These are phyloP conservation scores for Meghimatium bilineatum DNA, from an alignment of 2,888 invertebrate species.

Conservation along the genomic window DNA sequence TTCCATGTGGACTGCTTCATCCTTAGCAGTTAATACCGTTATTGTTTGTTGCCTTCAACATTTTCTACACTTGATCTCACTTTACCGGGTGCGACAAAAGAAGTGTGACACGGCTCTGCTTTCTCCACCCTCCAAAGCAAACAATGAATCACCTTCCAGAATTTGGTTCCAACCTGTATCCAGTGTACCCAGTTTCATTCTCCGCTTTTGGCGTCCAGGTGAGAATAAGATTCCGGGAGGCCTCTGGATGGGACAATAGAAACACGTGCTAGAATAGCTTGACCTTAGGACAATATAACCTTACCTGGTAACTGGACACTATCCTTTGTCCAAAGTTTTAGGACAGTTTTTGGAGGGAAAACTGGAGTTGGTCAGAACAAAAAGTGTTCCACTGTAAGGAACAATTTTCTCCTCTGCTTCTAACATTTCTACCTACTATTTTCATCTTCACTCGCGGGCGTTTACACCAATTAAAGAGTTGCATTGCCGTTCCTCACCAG, in stretches of 20 bases:
- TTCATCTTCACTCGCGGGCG: too few relatives aligned
- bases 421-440: too few relatives aligned
- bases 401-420: too few relatives aligned
- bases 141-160: not conserved
- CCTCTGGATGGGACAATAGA: not conserved
- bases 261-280: conserved; percentile 1
- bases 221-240: not conserved
- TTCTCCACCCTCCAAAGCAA: not conserved
- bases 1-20: too few relatives aligned
- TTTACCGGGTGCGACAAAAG: not conserved
- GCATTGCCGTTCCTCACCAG: too few relatives aligned
- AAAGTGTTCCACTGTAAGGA: not conserved
- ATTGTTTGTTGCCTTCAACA: not conserved
- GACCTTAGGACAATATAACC: not conserved
- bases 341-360: not conserved
- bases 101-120: conserved; percentile 1
- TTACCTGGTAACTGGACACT: conserved; percentile 17
- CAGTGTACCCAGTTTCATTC: not conserved
- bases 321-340: not conserved
- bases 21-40: not conserved
- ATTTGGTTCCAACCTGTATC: not conserved
- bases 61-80: not conserved
- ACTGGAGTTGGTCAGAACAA: not conserved
- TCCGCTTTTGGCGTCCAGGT: not conserved
- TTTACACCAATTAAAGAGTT: too few relatives aligned